phyloP scores from a whole-genome alignment of 53 echinoderm and acorn worm species.

The Antedon mediterranea region DNA sequence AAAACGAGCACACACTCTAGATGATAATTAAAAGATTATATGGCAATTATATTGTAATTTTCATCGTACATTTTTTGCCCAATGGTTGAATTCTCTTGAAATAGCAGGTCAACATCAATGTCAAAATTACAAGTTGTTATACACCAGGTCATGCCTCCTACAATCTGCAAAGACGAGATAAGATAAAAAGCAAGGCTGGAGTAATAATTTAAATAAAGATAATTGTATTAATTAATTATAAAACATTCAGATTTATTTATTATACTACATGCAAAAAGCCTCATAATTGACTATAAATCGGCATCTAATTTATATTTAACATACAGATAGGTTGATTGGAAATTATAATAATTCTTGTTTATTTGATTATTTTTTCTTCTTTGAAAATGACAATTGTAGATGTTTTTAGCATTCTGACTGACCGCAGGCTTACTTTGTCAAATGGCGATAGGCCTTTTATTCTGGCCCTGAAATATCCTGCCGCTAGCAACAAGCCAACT shows the following conservation, averaged over 20 bases:
- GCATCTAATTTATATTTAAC: too few relatives aligned
- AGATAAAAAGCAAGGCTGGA: not conserved
- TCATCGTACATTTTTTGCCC: constrained; percentile 99
- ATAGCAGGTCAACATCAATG: constrained; percentile 92
- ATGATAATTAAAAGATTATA: too few relatives aligned
- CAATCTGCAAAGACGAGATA: constrained; percentile 40
- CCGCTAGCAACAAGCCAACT: constrained; percentile 74
- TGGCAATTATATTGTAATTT: not conserved
- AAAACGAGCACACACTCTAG: too few relatives aligned
- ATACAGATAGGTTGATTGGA: too few relatives aligned
- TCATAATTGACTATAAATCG: too few relatives aligned
- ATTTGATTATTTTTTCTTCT: too few relatives aligned
- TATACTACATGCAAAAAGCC: too few relatives aligned
- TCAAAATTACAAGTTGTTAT: constrained; percentile 99
- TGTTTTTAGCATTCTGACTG: not conserved
- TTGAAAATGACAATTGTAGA: too few relatives aligned
- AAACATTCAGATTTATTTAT: too few relatives aligned
- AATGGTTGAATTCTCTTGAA: constrained; percentile 97
- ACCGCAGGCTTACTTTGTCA: constrained; percentile 76
- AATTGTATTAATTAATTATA: too few relatives aligned
- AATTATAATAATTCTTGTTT: too few relatives aligned
- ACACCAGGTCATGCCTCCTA: constrained; percentile 97
- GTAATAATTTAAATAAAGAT: too few relatives aligned
- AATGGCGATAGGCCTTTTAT: constrained; percentile 96
- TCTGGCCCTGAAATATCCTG: constrained; percentile 93